These are phyloP conservation scores for Bellardia bayeri DNA, from an alignment of 2,888 invertebrate species.

Conservation along the genomic window DNA sequence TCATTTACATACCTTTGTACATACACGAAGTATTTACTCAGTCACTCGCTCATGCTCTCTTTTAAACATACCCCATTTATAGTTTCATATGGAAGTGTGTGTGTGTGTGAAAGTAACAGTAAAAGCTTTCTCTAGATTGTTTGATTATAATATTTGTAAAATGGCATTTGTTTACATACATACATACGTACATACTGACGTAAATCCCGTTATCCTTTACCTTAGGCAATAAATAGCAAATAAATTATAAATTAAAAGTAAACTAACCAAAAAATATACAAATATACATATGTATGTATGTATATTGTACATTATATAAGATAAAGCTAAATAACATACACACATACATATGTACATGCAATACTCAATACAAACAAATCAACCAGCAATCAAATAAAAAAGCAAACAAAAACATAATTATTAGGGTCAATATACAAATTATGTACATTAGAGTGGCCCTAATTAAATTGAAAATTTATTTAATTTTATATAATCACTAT, in stretches of 20 bases:
- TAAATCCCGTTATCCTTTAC: conserved; percentile 53
- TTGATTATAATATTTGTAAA: conserved; percentile 26
- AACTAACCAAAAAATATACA: not conserved
- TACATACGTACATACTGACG: not conserved
- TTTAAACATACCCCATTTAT: not conserved
- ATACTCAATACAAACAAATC: conserved; percentile 2
- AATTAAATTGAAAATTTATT: too few species aligned
- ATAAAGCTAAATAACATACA: not conserved
- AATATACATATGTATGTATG: not conserved
- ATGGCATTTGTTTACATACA: conserved; percentile 9
- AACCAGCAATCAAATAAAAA: not conserved
- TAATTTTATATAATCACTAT: too few species aligned
- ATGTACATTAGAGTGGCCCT: too few species aligned
- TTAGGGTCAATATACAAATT: conserved; percentile 6
- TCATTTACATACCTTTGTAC: not conserved
- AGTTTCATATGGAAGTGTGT: too few species aligned
- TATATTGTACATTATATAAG: not conserved
- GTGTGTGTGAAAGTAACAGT: not conserved
- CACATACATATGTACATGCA: not conserved
- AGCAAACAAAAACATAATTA: not conserved
- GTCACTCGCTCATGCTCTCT: conserved; percentile 16
- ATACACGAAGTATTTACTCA: not conserved
- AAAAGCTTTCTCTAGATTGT: conserved; percentile 17
- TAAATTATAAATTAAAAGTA: conserved; percentile 20
- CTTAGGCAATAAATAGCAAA: conserved; percentile 45